phyloP scores from a whole-genome alignment of 2,113 vertebrate genomes.

The Vanacampus margaritifer region DNA sequence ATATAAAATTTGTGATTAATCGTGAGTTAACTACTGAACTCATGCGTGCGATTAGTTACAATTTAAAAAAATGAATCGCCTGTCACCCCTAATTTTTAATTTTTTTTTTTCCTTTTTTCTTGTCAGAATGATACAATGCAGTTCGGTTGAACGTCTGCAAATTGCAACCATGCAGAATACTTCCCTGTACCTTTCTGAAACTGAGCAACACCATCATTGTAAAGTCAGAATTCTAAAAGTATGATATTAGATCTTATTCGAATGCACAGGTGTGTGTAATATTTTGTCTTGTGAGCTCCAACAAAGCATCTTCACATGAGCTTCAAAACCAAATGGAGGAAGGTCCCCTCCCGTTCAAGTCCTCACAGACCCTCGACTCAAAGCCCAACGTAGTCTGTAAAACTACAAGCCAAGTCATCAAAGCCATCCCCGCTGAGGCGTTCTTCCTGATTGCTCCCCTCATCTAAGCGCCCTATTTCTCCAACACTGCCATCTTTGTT shows the following conservation, averaged over 20 bases:
- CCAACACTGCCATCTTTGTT: constrained; percentile 61
- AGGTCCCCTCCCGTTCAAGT: constrained; percentile 45
- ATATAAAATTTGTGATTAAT: too few relatives aligned
- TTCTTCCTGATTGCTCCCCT: constrained; percentile 68
- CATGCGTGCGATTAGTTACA: too few relatives aligned
- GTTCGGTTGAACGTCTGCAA: too few relatives aligned
- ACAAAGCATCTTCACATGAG: constrained; percentile 22
- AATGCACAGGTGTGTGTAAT: background rate
- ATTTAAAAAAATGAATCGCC: too few relatives aligned
- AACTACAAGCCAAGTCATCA: constrained; percentile 66
- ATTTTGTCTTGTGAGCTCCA: background rate
- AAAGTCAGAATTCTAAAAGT: background rate
- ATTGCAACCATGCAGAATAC: too few relatives aligned
- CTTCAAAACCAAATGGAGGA: constrained; percentile 40
- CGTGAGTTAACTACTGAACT: too few relatives aligned
- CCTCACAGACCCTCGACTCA: constrained; percentile 60
- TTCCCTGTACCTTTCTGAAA: too few relatives aligned
- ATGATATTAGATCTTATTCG: background rate
- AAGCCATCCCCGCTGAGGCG: constrained; percentile 61
- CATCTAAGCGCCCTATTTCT: constrained; percentile 69
- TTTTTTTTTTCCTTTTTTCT: too few relatives aligned
- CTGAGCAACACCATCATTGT: background rate
- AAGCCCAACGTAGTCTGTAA: constrained; percentile 68
- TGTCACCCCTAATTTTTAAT: too few relatives aligned
- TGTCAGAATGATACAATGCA: too few relatives aligned